A percentile compares a stretch with the other conserved stretches of the same genome.
These are phyloP conservation scores for Chrysomela aeneicollis DNA, from an alignment of 2,888 invertebrate genomes.

Conservation along the genomic window DNA sequence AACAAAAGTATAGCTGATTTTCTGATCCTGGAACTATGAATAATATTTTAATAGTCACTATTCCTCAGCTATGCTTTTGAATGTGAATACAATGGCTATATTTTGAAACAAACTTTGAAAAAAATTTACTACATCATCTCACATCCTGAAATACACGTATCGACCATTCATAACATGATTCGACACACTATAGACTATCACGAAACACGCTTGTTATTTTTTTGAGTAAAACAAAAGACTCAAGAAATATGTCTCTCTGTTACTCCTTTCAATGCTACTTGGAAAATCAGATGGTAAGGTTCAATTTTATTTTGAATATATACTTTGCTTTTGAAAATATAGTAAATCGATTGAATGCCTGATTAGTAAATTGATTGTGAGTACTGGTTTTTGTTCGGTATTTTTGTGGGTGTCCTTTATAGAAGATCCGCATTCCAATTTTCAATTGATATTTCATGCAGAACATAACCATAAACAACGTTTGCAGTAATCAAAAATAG, in stretches of 20 bases:
- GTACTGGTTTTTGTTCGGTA: slow-evolving; percentile 45
- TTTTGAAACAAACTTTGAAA: too few species aligned
- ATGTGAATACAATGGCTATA: background rate
- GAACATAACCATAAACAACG: slow-evolving; percentile 9
- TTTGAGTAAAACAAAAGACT: slow-evolving; percentile 47
- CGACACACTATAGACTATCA: slow-evolving; percentile 30
- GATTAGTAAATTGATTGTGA: slow-evolving; percentile 36
- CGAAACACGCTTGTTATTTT: slow-evolving; percentile 48
- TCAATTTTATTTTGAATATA: slow-evolving; percentile 55
- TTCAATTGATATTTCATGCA: slow-evolving; percentile 35
- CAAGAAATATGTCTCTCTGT: slow-evolving; percentile 53
- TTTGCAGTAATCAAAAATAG: too few species aligned
- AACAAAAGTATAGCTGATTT: too few species aligned
- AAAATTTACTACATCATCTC: background rate
- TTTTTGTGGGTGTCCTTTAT: slow-evolving; percentile 34
- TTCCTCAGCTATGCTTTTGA: slow-evolving; percentile 9
- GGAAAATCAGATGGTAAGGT: slow-evolving; percentile 63
- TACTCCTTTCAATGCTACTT: slow-evolving; percentile 59
- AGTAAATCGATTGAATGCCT: slow-evolving; percentile 51
- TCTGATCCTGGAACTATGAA: too few species aligned
- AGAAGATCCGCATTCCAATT: background rate
- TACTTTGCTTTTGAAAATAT: slow-evolving; percentile 43
- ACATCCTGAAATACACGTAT: background rate
- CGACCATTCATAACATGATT: slow-evolving; percentile 6
- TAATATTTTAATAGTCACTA: too few species aligned